phyloP scores from a whole-genome alignment of 2,113 vertebrate genomes.

The Ammodramus savannarum region DNA sequence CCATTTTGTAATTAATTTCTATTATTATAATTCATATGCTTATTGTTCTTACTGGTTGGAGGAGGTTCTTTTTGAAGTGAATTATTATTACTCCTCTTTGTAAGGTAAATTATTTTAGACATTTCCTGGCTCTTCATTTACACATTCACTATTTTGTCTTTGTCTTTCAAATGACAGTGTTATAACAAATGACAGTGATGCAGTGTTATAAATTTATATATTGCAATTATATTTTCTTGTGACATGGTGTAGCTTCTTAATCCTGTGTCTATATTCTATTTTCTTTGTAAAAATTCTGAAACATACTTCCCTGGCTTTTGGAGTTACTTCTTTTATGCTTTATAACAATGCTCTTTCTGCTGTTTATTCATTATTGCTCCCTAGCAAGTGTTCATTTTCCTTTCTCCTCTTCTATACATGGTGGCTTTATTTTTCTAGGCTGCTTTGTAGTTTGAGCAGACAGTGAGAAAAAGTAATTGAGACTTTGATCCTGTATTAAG shows the following conservation, averaged over 20 bases:
- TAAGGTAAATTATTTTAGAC: neutral
- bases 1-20: neutral
- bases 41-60: neutral
- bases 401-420: neutral
- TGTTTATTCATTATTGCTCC: neutral
- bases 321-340: neutral
- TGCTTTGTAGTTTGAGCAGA: neutral
- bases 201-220: neutral
- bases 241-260: neutral
- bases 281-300: neutral
- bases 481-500: neutral
- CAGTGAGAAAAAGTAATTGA: neutral
- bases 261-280: neutral
- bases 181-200: no score
- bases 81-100: neutral
- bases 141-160: neutral
- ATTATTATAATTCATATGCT: fast-evolving
- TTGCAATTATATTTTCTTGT: neutral
- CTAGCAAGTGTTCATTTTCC: neutral
- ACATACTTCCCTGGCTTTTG: neutral
- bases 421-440: neutral
- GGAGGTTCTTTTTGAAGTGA: neutral
- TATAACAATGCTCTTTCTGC: neutral
- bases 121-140: neutral
- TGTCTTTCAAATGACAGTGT: neutral